These are phyloP conservation scores for Drosophila lacicola DNA, from an alignment of 2,888 invertebrate genomes.

Conservation along the genomic window DNA sequence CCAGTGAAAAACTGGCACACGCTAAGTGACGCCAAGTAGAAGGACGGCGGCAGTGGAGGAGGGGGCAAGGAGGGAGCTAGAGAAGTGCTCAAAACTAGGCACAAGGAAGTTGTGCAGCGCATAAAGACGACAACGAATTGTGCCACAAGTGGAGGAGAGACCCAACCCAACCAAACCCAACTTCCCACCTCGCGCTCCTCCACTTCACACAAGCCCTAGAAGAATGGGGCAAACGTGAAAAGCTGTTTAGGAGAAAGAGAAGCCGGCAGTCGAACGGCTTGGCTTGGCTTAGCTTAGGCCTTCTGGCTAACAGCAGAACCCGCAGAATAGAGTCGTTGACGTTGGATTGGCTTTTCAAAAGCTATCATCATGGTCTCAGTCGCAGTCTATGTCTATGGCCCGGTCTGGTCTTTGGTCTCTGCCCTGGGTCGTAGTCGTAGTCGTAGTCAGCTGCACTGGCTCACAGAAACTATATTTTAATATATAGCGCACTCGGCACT, in stretches of 20 bases:
- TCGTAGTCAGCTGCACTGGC: conserved; percentile 16
- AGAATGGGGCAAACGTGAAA: conserved; percentile 39
- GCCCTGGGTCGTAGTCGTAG: conserved; percentile 4
- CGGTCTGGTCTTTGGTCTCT: conserved; percentile 20
- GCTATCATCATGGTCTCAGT: conserved; percentile 58
- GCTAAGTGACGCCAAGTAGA: conserved; percentile 56
- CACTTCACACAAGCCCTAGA: conserved; percentile 35
- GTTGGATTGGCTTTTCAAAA: conserved; percentile 71
- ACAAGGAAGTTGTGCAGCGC: conserved; percentile 66
- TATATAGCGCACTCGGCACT: conserved; percentile 28
- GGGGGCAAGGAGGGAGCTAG: not conserved
- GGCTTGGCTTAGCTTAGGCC: conserved; percentile 27
- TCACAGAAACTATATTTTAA: conserved; percentile 33
- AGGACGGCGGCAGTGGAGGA: not conserved
- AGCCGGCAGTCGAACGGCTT: conserved; percentile 21
- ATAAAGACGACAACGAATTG: conserved; percentile 59
- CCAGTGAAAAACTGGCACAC: conserved; percentile 80
- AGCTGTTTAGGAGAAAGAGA: conserved; percentile 40
- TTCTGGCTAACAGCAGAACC: conserved; percentile 46
- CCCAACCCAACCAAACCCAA: not conserved
- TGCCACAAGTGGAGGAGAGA: conserved; percentile 63
- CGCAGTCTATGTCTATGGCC: not conserved
- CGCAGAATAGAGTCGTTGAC: conserved; percentile 79
- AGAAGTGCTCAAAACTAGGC: conserved; percentile 53
- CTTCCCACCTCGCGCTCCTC: not conserved